Base-by-base conservation (phyloP, 2,797 vertebrate genomes). In the Lutjanus campechanus region DNA sequence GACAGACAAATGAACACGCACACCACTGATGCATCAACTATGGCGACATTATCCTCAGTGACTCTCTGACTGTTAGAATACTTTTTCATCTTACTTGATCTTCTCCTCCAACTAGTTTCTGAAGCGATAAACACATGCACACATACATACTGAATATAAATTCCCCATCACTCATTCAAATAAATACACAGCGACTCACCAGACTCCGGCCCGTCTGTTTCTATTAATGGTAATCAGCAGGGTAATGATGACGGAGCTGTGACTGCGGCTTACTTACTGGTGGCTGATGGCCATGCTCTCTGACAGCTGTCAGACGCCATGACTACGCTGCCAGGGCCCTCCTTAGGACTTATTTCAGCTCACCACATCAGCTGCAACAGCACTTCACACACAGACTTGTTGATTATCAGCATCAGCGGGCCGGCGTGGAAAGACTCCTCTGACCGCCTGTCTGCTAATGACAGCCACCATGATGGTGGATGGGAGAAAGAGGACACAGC, bases 241-340 rank as follows among this genome's bases (percentile, higher is more conserved):
- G 89, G 85, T 79, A 88, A 92, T 87, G 86, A 88, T 93, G 92
- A 92, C 91, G 76, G 90, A 87, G 82, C 84, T 89, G 81, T 85
- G 84, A 89, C 85, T 89, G 86, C 64, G 40, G 74, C 86, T 86
- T 86, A 73, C 82, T 88, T 85, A 85, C 86, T 86, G 76, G 36
- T 87, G 88, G 84, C 85, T 93, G 90, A 94, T 69, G 90, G 88
- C 93, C 89, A 94, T 82, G 78, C 80, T 86, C 80, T 84, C 88
- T 94, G 94, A 95, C 94, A 95, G 92, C 92, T 95, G 93, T 93
- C 95, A 93, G 81, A 76, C 70, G 81, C 91, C 78, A 85, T 83
- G 85, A 85, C 86, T 84, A 44, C 70, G 25, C 82, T 80, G 83
- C 86, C 83, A 82, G 75, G 78, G 76, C 65, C 75, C 79, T 93